Evolutionary conservation across 2,888 invertebrate species (phyloP).

Genomic region (Amiota minor): DNA sequence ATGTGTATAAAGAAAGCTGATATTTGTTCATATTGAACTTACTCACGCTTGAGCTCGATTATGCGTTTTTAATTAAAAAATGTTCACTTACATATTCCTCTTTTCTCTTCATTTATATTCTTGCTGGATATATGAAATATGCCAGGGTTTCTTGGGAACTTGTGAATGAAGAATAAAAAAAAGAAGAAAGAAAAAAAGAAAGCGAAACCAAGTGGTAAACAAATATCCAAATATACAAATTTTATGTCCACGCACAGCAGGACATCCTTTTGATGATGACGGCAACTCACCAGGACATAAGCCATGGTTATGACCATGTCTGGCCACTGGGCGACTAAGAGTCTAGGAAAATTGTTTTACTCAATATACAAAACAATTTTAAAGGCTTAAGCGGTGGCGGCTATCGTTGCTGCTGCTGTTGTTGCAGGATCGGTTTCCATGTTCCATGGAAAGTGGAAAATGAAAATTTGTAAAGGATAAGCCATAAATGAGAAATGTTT

Average conservation of each 20-base stretch:
- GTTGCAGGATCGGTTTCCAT: too few species aligned
- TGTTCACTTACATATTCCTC: neutral
- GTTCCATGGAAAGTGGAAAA: constrained; percentile 1
- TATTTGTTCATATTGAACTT: neutral
- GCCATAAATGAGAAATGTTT: too few species aligned
- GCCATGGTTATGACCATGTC: neutral
- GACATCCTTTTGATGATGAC: neutral
- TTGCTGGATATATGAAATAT: neutral
- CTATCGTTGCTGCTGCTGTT: neutral
- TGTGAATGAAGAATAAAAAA: neutral
- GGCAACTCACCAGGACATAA: neutral
- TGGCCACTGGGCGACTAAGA: neutral
- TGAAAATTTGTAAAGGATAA: neutral
- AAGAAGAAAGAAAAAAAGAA: neutral
- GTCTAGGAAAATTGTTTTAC: neutral
- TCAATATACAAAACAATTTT: neutral
- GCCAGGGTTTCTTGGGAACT: neutral
- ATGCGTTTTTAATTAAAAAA: constrained; percentile 18
- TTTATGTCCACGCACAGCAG: neutral
- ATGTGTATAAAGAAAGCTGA: too few species aligned
- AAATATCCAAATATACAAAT: neutral
- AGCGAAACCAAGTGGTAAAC: too few species aligned
- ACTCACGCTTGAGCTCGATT: neutral
- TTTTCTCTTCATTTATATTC: neutral
- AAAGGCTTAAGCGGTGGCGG: constrained; percentile 7